Evolutionary conservation across 2,888 invertebrate species (phyloP), one percentile per base, ranked within the genome.

Genomic region (Heteropelma amictum): DNA sequence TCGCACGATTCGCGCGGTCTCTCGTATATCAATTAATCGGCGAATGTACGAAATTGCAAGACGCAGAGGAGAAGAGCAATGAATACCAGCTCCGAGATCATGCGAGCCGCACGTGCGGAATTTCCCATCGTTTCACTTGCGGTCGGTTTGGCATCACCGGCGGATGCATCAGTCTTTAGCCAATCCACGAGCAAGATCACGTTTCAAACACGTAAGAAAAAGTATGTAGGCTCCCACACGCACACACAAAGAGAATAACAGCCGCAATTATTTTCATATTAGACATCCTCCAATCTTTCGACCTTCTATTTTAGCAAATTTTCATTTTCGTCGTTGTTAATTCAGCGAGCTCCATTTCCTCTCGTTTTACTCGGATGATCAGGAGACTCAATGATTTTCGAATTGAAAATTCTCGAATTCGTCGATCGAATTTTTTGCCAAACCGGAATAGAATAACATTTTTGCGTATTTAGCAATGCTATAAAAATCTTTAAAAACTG

Each of bases 21-120:
- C n/a, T n/a, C n/a, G n/a, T 47, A 53, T 17, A 65, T 70, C 49
- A 70, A 74, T 74, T 74, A 65, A 53, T 40, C 54, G 65, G 53
- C 30, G 65, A 64, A 38, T 53, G 60, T 65, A 53, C 38, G 38
- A 64, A 60, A 60, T 60, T 70, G 23, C 64, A 30, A 28, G 19
- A 28, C 60, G 28, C 17, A 26, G 10, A 45, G 26, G 23, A 61
- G 54, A 12, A 45, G 33, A 54, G 63, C 14, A 38, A 51, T 64
- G 42, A 56, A 51, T 42, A 21, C 30, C 26, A 38, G 26, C 21
- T 35, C 14, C 35, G 58, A 58, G 56, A 60, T 64, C 54, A 30
- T n/a, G 53, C 23, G 30, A 47, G 5, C 47, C 35, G 30, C 53
- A 30, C 60, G 58, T 58, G 69, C 53, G 58, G 69, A 30, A 69